phyloP scores from a whole-genome alignment of 2,797 vertebrate genomes.

The Ctenochaetus hawaiiensis region DNA sequence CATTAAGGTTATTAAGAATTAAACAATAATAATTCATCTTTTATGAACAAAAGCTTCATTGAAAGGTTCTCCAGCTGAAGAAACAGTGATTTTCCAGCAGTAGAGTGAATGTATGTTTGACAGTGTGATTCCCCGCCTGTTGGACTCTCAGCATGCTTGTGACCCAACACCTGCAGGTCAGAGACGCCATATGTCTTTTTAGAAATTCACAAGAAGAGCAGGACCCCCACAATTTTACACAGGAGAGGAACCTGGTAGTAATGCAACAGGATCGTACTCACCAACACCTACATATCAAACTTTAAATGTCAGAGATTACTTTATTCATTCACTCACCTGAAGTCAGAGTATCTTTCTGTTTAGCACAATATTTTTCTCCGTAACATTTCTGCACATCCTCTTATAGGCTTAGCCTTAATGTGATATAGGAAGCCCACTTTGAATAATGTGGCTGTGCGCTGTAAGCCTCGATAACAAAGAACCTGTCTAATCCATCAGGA shows the following conservation, averaged over 20 bases:
- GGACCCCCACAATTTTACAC: constrained; percentile 21
- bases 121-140: constrained; percentile 25
- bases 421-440: constrained; percentile 17
- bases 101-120: constrained; percentile 4
- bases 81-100: constrained; percentile 21
- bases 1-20: constrained; percentile 11
- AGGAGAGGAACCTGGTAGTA: background rate
- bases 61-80: constrained; percentile 9
- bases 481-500: constrained; percentile 47
- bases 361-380: background rate
- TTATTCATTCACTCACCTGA: constrained; percentile 6
- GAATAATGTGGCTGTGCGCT: constrained; percentile 5
- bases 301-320: background rate
- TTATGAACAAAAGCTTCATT: constrained; percentile 20
- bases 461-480: constrained; percentile 30
- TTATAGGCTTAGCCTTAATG: constrained; percentile 16
- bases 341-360: constrained; percentile 10
- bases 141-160: constrained; percentile 31
- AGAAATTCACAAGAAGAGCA: constrained; percentile 44
- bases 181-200: constrained; percentile 48
- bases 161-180: constrained; percentile 66
- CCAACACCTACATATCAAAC: constrained; percentile 7
- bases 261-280: constrained; percentile 12
- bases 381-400: background rate
- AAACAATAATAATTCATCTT: background rate